Evolutionary conservation across 2,888 invertebrate species (phyloP).

Genomic region (Steinernema scapterisci): DNA sequence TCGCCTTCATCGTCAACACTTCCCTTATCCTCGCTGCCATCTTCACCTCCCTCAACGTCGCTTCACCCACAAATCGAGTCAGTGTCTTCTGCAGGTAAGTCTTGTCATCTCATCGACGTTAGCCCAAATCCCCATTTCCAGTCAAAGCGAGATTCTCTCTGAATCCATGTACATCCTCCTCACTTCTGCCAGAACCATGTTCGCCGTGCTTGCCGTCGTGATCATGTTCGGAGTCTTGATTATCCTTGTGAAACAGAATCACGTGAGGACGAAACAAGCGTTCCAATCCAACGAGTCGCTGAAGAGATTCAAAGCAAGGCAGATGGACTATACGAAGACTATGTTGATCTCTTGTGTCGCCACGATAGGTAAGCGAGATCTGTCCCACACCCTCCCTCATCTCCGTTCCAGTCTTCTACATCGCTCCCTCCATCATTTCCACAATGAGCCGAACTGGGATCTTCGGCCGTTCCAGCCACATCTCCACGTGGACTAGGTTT

Average conservation of each 20-base stretch:
- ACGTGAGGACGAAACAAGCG: conserved; percentile 10
- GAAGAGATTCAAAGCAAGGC: background rate
- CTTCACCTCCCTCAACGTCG: background rate
- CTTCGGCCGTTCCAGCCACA: background rate
- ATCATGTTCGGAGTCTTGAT: conserved; percentile 6
- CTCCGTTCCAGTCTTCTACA: background rate
- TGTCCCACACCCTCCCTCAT: background rate
- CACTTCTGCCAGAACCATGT: background rate
- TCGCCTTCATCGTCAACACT: background rate
- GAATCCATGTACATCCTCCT: conserved; percentile 2
- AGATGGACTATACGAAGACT: conserved; percentile 21
- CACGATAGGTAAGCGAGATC: background rate
- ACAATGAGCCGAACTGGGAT: background rate
- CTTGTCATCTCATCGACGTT: background rate
- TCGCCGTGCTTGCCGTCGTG: background rate
- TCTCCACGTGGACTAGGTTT: conserved; percentile 5
- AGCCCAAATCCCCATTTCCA: background rate
- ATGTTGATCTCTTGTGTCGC: conserved; percentile 14
- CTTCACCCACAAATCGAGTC: background rate
- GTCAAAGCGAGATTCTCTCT: background rate
- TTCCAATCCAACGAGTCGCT: background rate
- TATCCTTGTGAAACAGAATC: background rate
- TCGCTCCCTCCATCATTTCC: background rate
- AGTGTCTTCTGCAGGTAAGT: conserved; percentile 8
- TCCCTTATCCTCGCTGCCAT: background rate